These are phyloP conservation scores for Lateolabrax maculatus DNA, from an alignment of 2,797 vertebrate genomes.

Conservation along the genomic window DNA sequence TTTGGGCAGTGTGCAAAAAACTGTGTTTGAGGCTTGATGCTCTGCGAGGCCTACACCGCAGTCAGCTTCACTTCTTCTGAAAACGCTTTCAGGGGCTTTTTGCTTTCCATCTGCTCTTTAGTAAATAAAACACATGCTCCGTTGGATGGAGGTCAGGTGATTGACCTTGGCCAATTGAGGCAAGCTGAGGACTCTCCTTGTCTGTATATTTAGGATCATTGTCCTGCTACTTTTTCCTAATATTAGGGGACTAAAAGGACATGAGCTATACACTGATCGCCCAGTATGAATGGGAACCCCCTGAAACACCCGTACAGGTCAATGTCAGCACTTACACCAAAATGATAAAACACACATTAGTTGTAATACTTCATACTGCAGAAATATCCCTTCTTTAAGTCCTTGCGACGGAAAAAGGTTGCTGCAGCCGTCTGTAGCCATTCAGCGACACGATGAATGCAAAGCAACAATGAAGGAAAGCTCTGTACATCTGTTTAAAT, in stretches of 20 bases:
- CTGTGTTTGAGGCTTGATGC: background rate
- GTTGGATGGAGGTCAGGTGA: background rate
- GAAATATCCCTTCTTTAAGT: background rate
- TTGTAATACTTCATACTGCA: background rate
- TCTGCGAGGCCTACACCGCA: background rate
- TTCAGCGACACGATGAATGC: constrained; percentile 29
- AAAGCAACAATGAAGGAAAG: constrained; percentile 42
- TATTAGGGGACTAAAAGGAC: background rate
- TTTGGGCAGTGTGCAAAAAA: background rate
- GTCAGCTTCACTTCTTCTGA: constrained; percentile 3
- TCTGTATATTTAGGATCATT: background rate
- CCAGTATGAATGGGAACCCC: background rate
- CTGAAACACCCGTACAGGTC: background rate
- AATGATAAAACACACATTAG: background rate
- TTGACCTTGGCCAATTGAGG: constrained; percentile 1
- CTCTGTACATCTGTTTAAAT: constrained; percentile 54
- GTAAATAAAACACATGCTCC: constrained; percentile 34
- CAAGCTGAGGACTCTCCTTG: background rate
- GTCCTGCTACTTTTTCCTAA: background rate
- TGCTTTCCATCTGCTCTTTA: constrained; percentile 12
- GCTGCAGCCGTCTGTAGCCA: constrained; percentile 11
- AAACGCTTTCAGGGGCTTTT: background rate
- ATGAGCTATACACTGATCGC: background rate
- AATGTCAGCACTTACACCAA: background rate
- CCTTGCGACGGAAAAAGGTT: background rate